Base-by-base conservation (phyloP, 92 coral and sea anemone genomes). In the Parazoanthus atlanticus region DNA sequence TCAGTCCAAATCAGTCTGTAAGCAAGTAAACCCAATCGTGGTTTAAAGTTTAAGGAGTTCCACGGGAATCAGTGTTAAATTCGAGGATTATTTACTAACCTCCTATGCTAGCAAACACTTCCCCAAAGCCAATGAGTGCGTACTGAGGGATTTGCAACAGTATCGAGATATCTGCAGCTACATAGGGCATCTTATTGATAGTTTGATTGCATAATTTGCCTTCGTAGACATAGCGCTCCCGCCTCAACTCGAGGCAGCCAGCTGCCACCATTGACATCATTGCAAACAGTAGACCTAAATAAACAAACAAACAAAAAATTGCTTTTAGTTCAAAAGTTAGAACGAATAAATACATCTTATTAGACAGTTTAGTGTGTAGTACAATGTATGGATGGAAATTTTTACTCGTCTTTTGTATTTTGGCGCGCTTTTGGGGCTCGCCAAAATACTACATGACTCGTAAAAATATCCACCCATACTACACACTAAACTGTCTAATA, bases 81-180 rank as follows among this genome's bases (percentile, higher is more conserved):
- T 38, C 29, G 8, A 41, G 26, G 13, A 33, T 19, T 17, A 12
- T 66, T 38, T 58, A 91, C 96, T 79, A 78, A 95, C 99, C 96
- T 85, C 96, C 99, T 28, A 97, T 98, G 88, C 93, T 91, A 17
- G 99, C 97, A 90, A 97, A 95, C 76, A 95, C 96, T 90, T 97
- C 99, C 65, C 99, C 93, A 84, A 97, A 69, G 17, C 99, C 99
- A 89, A 97, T 92, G 38, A 97, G 92, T n/a, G 85, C 93, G 84
- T 97, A 97, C 89, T 97, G 99, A 29, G 99, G 99, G 11, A 95
- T 86, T 81, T 97, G 99, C 65, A 81, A 97, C 30, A 85, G 87
- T 34, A 97, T 93, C 13, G 91, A 43, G 80, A 93, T 32, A 8
- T 92, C 38, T 36, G 96, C 92, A 30, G 97, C 94, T 0, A 10